Percentiles rank a stretch among this genome's conserved stretches.
These are phyloP conservation scores for Erannis defoliaria DNA, from an alignment of 2,888 invertebrate species.

Conservation along the genomic window DNA sequence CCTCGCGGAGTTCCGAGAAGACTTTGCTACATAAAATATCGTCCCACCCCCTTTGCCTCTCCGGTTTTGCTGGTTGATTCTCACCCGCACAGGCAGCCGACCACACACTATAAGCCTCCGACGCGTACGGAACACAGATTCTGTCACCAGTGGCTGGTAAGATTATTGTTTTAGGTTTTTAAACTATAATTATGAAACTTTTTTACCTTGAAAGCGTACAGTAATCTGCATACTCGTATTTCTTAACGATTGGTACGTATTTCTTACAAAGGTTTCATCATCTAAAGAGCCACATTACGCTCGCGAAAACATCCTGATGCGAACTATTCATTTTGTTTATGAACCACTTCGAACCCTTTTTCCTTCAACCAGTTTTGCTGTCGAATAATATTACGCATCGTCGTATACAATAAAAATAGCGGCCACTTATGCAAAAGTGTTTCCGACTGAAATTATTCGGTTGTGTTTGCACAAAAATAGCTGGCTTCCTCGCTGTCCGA, in stretches of 20 bases:
- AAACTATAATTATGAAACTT: too few relatives aligned
- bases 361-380: conserved; percentile 23
- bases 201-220: not conserved
- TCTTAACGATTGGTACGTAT: not conserved
- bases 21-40: too few relatives aligned
- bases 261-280: conserved; percentile 13
- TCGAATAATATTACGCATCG: conserved; percentile 32
- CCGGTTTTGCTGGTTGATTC: too few relatives aligned
- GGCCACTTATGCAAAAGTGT: conserved; percentile 43
- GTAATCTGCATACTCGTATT: too few relatives aligned
- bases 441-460: conserved; percentile 49
- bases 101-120: too few relatives aligned
- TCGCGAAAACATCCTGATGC: conserved; percentile 26
- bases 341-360: conserved; percentile 32
- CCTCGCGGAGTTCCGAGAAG: too few relatives aligned
- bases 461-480: conserved; percentile 48
- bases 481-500: conserved; percentile 44
- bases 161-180: too few relatives aligned
- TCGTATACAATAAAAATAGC: conserved; percentile 33
- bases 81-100: too few relatives aligned
- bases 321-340: conserved; percentile 30
- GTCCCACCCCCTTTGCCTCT: too few relatives aligned
- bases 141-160: too few relatives aligned
- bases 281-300: conserved; percentile 14
- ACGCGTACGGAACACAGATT: too few relatives aligned